A percentile compares a stretch with the other conserved stretches of the same genome.
These are phyloP conservation scores for Epinephelus moara DNA, from an alignment of 2,113 vertebrate species.

Conservation along the genomic window DNA sequence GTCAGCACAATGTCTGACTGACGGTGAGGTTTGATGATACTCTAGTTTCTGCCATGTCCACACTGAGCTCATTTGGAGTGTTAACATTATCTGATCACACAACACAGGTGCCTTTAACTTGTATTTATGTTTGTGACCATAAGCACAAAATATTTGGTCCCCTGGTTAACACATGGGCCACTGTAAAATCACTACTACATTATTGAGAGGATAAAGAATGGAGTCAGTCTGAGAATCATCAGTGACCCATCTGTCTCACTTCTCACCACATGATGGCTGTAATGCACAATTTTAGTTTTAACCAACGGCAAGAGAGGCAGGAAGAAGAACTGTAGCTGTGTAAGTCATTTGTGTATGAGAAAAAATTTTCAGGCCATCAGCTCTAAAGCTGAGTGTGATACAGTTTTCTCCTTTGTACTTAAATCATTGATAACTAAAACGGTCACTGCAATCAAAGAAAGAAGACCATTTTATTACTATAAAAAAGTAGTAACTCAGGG, in stretches of 20 bases:
- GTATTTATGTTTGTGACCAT: neutral
- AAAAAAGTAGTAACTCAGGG: neutral
- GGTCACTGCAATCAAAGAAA: neutral
- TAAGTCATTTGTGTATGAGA: neutral
- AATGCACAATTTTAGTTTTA: conserved; percentile 13
- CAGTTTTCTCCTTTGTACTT: neutral
- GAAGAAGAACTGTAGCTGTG: neutral
- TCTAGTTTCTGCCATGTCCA: neutral
- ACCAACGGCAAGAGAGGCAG: neutral
- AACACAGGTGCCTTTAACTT: neutral
- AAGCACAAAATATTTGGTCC: neutral
- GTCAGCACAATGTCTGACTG: neutral
- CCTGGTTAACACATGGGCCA: neutral
- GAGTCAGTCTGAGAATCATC: neutral
- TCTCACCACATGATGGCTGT: conserved; percentile 37
- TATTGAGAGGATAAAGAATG: neutral
- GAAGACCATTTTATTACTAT: neutral
- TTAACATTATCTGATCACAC: neutral
- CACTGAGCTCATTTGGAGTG: conserved; percentile 1
- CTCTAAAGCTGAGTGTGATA: neutral
- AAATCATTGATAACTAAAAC: neutral
- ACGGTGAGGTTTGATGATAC: too few species aligned
- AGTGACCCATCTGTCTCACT: neutral
- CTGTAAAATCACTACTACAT: too few species aligned
- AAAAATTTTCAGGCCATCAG: neutral